These are phyloP conservation scores for Eurois occulta DNA, from an alignment of 2,888 invertebrate genomes.

Conservation along the genomic window DNA sequence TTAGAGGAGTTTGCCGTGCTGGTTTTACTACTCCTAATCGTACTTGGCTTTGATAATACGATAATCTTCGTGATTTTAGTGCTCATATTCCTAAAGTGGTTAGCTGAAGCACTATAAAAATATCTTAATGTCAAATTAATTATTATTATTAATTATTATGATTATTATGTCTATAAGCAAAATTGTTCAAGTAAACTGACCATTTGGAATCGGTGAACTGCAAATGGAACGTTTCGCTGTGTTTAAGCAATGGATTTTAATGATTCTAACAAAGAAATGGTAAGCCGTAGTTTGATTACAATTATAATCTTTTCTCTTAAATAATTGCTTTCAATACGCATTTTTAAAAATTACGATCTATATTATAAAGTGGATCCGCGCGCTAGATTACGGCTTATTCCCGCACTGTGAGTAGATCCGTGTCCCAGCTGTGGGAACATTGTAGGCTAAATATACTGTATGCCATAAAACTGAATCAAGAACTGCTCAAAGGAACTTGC, in stretches of 20 bases:
- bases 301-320: background rate
- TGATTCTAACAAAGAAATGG: background rate
- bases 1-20: conserved; percentile 1
- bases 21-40: background rate
- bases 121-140: background rate
- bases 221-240: background rate
- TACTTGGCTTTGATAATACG: background rate
- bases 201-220: background rate
- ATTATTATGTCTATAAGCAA: too few relatives aligned
- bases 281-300: conserved; percentile 11
- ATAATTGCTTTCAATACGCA: background rate
- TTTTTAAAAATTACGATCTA: background rate
- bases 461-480: background rate
- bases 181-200: too few relatives aligned
- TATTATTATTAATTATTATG: too few relatives aligned
- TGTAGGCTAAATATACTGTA: background rate
- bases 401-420: background rate
- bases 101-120: conserved; percentile 6
- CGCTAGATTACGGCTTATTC: background rate
- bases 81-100: conserved; percentile 8
- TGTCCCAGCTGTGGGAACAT: background rate
- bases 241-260: background rate
- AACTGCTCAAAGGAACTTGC: background rate
- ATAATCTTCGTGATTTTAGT: conserved; percentile 13
- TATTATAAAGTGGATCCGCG: background rate